Conservation (phyloP, 2,888 invertebrate genomes). For the Smittia sp. region DNA sequence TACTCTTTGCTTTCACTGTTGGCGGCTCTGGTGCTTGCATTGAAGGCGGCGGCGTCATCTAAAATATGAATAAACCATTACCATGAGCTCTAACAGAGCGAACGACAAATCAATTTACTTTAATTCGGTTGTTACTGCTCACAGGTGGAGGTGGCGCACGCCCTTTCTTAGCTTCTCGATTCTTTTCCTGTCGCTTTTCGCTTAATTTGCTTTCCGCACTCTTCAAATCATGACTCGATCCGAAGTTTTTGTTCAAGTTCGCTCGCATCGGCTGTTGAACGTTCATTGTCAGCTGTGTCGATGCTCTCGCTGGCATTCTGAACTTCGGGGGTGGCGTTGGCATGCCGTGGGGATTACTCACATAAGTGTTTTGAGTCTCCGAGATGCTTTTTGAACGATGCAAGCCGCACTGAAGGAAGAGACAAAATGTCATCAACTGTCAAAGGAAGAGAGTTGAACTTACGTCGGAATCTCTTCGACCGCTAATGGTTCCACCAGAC, state of each 20-base stretch:
- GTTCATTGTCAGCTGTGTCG: constrained; percentile 39
- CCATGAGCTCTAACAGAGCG: background rate
- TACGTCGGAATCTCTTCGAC: constrained; percentile 54
- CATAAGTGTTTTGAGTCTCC: constrained; percentile 30
- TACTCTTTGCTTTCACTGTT: background rate
- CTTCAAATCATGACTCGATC: constrained; percentile 23
- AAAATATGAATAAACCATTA: constrained; percentile 2
- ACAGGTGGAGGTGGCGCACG: constrained; percentile 26
- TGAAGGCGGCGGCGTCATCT: constrained; percentile 24
- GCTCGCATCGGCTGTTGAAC: background rate
- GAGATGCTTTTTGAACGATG: constrained; percentile 42
- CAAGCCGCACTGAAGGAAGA: constrained; percentile 30
- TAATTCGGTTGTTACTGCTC: constrained; percentile 4
- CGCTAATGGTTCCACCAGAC: constrained; percentile 79
- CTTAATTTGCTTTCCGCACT: constrained; percentile 51
- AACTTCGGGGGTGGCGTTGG: constrained; percentile 17
- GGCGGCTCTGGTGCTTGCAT: background rate
- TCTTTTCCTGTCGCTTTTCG: constrained; percentile 17
- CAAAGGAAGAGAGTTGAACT: background rate
- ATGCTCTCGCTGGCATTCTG: constrained; percentile 37
- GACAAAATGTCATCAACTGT: no score
- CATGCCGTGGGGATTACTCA: constrained; percentile 37
- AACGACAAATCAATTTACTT: constrained; percentile 1
- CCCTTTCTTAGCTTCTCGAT: constrained; percentile 23
- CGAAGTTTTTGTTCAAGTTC: constrained; percentile 23